These are phyloP conservation scores for Epizoanthus rinbou DNA, from an alignment of 92 coral and sea anemone genomes.

Conservation along the genomic window DNA sequence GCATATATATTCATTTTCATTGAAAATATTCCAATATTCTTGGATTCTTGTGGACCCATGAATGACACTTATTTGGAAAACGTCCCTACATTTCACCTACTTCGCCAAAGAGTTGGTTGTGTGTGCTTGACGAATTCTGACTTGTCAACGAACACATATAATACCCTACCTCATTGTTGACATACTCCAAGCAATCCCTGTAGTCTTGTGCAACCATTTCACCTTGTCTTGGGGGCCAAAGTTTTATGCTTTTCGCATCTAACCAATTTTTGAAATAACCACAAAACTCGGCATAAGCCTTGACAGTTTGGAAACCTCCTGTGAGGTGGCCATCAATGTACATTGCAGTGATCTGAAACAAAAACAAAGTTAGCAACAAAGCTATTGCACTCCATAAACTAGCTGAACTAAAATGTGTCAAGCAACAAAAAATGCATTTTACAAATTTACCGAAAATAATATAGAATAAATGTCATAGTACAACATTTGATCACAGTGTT, in stretches of 20 bases:
- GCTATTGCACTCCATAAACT: too few species aligned
- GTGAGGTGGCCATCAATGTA: constrained; percentile 96
- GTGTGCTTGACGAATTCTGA: neutral
- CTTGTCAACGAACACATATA: neutral
- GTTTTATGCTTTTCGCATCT: constrained; percentile 94
- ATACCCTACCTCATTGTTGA: constrained; percentile 83
- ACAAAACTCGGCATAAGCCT: constrained; percentile 99
- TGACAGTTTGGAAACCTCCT: constrained; percentile 98
- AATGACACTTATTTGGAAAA: too few species aligned
- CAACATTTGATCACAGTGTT: too few species aligned
- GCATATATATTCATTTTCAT: too few species aligned
- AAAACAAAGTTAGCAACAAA: neutral
- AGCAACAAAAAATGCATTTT: neutral
- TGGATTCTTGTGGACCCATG: too few species aligned
- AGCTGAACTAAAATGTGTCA: neutral
- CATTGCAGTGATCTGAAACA: constrained; percentile 91
- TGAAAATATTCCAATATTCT: too few species aligned
- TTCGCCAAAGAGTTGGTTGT: neutral
- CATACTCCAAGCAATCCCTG: constrained; percentile 93
- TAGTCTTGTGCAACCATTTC: constrained; percentile 99
- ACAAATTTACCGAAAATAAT: neutral
- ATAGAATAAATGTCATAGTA: too few species aligned
- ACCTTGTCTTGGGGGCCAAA: constrained; percentile 97
- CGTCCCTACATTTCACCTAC: too few species aligned
- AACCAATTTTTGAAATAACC: constrained; percentile 99